Evolutionary conservation across 1,140 invertebrate genomes (phyloP).

Genomic region (Caenorhabditis remanei): DNA sequence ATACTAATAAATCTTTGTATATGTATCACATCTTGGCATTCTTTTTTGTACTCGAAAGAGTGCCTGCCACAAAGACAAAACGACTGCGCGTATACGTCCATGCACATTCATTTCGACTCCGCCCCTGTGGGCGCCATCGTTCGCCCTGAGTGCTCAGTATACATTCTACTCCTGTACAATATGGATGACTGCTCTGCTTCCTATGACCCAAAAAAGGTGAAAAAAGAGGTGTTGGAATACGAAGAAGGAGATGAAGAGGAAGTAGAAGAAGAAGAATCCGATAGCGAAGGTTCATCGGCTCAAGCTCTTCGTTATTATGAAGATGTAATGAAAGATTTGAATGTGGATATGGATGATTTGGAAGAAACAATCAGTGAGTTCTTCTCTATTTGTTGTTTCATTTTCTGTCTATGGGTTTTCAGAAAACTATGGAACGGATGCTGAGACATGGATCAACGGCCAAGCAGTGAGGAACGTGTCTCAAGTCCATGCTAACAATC

Average conservation of each 20-base stretch:
- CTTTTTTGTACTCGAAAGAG: background rate
- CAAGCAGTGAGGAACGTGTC: background rate
- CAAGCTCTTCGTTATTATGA: background rate
- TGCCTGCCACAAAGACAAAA: background rate
- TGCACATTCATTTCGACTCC: too few relatives aligned
- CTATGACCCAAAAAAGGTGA: background rate
- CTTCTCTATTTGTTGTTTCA: background rate
- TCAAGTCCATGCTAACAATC: background rate
- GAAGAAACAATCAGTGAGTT: background rate
- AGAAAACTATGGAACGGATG: background rate
- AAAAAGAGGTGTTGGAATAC: background rate
- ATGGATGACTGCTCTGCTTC: background rate
- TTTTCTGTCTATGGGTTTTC: background rate
- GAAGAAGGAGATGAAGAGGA: too few relatives aligned
- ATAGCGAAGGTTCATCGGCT: background rate
- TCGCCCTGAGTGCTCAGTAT: too few relatives aligned
- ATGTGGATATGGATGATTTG: background rate
- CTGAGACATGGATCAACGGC: background rate
- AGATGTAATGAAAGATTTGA: background rate
- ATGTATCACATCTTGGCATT: background rate
- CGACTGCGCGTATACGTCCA: too few relatives aligned
- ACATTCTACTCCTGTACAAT: too few relatives aligned
- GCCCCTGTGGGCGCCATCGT: too few relatives aligned
- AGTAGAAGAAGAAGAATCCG: too few relatives aligned
- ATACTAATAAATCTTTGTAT: conserved; percentile 4